Evolutionary conservation across 2,888 invertebrate species (phyloP).

Genomic region (Pseudococcus jackbeardsleyi): DNA sequence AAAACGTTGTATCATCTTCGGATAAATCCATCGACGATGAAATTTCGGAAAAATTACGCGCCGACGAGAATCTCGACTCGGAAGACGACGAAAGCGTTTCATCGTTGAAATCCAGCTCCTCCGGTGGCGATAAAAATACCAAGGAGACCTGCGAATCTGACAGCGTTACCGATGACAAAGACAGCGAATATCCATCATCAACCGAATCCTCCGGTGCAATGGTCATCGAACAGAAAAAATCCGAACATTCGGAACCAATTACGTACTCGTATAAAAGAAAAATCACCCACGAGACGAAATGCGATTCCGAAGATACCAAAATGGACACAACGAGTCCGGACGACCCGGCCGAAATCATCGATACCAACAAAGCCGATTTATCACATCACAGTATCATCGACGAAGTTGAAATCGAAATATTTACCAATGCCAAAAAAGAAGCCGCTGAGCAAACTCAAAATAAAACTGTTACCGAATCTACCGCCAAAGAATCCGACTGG

Average conservation of each 20-base stretch:
- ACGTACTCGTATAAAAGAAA: slow-evolving; percentile 14
- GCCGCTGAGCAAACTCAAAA: background rate
- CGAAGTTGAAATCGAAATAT: slow-evolving; percentile 53
- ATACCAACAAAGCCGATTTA: background rate
- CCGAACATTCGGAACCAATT: background rate
- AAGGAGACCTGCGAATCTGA: background rate
- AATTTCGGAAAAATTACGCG: slow-evolving; percentile 21
- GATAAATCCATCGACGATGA: background rate
- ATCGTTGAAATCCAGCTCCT: background rate
- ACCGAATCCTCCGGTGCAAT: background rate
- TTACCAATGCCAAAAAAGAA: slow-evolving; percentile 9
- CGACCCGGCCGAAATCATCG: background rate
- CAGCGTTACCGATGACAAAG: slow-evolving; percentile 24
- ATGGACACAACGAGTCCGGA: background rate
- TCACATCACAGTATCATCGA: slow-evolving; percentile 26
- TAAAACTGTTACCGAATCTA: background rate
- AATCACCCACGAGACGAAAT: background rate
- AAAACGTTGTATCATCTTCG: slow-evolving; percentile 9
- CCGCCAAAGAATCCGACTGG: background rate
- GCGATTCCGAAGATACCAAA: background rate
- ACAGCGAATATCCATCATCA: slow-evolving; percentile 1
- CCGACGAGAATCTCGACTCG: slow-evolving; percentile 40
- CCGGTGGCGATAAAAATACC: background rate
- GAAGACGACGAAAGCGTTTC: slow-evolving; percentile 24
- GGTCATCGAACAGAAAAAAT: background rate